Percentiles rank a stretch among this genome's conserved stretches.
Evolutionary conservation across 2,797 vertebrate species (phyloP).

Genomic region (Liasis olivaceus): DNA sequence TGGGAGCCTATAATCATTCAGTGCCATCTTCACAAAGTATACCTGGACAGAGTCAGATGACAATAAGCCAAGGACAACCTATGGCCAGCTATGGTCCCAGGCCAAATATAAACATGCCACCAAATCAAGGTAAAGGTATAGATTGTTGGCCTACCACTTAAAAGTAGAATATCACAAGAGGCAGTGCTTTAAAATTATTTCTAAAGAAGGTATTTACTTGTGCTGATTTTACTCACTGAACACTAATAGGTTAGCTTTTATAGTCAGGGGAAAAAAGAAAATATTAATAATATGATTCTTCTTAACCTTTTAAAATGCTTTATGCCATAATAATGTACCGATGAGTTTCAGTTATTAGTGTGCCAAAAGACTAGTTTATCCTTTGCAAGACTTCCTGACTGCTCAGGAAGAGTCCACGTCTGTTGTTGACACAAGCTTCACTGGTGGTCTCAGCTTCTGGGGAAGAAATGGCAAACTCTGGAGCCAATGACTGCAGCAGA

Average conservation of each 20-base stretch:
- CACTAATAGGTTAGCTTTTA: neutral
- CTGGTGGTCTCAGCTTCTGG: too few species aligned
- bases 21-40: slow-evolving; percentile 93
- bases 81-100: slow-evolving; percentile 96
- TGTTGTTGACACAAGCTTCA: neutral
- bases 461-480: too few species aligned
- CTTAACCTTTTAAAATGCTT: neutral
- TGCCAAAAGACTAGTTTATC: neutral
- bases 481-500: too few species aligned
- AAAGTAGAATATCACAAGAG: neutral
- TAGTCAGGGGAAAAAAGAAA: neutral
- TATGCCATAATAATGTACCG: neutral
- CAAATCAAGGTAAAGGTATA: slow-evolving; percentile 86
- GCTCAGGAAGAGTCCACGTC: neutral
- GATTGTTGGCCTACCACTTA: neutral
- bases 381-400: neutral
- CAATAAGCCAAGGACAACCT: slow-evolving; percentile 94
- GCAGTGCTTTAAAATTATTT: neutral
- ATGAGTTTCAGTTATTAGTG: neutral
- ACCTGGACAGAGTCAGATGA: slow-evolving; percentile 95
- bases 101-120: slow-evolving; percentile 98
- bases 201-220: neutral
- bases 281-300: neutral
- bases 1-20: slow-evolving; percentile 96
- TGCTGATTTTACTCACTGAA: neutral